Evolutionary conservation across 2,888 invertebrate species (phyloP).

Genomic region (Therioaphis trifolii): DNA sequence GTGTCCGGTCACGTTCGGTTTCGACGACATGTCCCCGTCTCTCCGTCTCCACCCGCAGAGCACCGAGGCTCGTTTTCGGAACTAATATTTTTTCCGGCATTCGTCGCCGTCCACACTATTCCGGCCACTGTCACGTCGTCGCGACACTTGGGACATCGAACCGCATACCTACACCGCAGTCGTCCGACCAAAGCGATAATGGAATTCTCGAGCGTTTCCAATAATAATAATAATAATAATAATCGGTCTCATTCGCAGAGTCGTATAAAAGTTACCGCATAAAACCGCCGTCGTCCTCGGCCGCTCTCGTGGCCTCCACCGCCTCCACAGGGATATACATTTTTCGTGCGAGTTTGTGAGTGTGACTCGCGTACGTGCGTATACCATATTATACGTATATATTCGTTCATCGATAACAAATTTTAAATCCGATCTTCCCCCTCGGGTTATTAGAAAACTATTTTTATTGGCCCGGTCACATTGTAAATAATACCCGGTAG

Average conservation of each 20-base stretch:
- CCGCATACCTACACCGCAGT: neutral
- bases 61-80: too few species aligned
- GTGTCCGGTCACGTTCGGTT: too few species aligned
- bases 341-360: too few species aligned
- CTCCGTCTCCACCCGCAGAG: too few species aligned
- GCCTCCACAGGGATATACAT: neutral
- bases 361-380: neutral
- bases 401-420: conserved; percentile 25
- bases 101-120: neutral
- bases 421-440: neutral
- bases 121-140: neutral
- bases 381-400: neutral
- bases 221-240: conserved; percentile 12
- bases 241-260: conserved; percentile 38
- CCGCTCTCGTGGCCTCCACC: neutral
- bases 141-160: too few species aligned
- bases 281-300: conserved; percentile 43
- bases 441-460: conserved; percentile 54
- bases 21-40: too few species aligned
- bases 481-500: conserved; percentile 36
- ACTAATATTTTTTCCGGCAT: too few species aligned
- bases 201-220: conserved; percentile 33
- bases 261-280: conserved; percentile 53
- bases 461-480: conserved; percentile 41
- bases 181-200: conserved; percentile 23